Conservation (phyloP, 1,140 invertebrate genomes). For the Formica selysi region DNA sequence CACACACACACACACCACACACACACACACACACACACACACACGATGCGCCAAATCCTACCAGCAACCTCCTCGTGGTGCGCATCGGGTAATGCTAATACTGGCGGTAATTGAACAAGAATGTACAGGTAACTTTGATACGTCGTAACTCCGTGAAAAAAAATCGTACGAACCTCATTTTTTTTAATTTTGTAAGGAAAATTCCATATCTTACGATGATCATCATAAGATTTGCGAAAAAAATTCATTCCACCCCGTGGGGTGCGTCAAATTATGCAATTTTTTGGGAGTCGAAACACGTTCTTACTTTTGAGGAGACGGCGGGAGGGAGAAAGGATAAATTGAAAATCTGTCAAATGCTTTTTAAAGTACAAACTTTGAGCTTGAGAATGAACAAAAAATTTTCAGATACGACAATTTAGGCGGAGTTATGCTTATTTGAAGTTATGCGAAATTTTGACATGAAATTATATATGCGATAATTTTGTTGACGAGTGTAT, state of each 20-base stretch:
- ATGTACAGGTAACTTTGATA: not conserved
- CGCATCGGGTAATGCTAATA: not conserved
- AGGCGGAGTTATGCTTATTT: not conserved
- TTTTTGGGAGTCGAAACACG: not conserved
- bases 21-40: no score
- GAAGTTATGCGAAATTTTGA: conserved; percentile 1
- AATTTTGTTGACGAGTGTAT: not conserved
- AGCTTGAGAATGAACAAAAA: not conserved
- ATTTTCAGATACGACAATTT: not conserved
- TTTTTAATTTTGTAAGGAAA: not conserved
- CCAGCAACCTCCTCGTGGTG: no score
- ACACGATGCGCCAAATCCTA: no score
- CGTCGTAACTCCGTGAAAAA: not conserved
- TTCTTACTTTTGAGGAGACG: not conserved
- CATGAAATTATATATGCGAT: not conserved
- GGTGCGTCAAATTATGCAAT: not conserved
- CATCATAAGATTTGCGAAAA: not conserved
- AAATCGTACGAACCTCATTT: not conserved
- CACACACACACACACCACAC: no score
- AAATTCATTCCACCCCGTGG: not conserved
- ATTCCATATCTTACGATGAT: not conserved
- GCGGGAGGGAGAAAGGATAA: no score
- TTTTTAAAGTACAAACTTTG: not conserved
- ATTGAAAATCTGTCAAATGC: no score
- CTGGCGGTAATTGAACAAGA: not conserved